phyloP scores from a whole-genome alignment of 2,113 vertebrate species.

The Nycticebus coucang region DNA sequence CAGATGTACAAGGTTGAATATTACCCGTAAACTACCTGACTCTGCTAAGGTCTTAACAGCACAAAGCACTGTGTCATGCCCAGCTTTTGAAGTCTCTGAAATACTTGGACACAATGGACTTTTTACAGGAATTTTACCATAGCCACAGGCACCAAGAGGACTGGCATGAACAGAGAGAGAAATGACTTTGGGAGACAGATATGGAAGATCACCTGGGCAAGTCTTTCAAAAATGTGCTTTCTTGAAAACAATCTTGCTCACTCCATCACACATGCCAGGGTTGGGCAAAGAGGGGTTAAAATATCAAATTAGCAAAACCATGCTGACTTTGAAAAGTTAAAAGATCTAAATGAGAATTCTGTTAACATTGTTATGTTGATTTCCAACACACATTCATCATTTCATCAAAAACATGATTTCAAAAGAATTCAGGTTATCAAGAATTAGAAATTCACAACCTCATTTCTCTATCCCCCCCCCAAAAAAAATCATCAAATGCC shows the following conservation, averaged over 20 bases:
- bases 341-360: neutral
- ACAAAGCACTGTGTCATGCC: conserved; percentile 5
- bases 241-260: conserved; percentile 13
- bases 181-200: neutral
- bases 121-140: neutral
- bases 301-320: neutral
- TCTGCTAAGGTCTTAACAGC: conserved; percentile 69
- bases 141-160: neutral
- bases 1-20: conserved; percentile 65
- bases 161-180: neutral
- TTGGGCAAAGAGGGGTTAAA: neutral
- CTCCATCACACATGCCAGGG: neutral
- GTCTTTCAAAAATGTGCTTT: neutral
- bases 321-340: neutral
- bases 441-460: neutral
- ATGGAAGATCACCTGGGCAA: neutral
- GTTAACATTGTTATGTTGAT: neutral
- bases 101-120: conserved; percentile 41
- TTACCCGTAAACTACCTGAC: conserved; percentile 74
- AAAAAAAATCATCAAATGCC: neutral
- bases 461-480: neutral
- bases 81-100: conserved; percentile 51
- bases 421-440: neutral
- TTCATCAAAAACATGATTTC: conserved; percentile 3
- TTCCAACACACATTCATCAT: neutral